Conservation (phyloP, 2,888 invertebrate genomes). For the Eulithis prunata region DNA sequence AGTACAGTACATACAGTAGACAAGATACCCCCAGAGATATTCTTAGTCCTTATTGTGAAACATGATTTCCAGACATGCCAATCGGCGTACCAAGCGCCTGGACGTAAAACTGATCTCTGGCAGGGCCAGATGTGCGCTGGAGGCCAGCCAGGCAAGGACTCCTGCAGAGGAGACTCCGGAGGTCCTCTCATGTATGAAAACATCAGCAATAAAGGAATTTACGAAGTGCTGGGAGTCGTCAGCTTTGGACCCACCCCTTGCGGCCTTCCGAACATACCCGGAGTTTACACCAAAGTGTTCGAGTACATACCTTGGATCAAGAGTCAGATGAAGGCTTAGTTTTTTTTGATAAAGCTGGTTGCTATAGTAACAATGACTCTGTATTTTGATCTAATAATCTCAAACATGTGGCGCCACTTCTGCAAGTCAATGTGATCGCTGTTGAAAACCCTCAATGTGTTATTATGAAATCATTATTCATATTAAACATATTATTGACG, state of each 20-base stretch:
- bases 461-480: too few species aligned
- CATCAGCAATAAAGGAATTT: constrained; percentile 29
- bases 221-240: constrained; percentile 80
- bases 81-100: constrained; percentile 39
- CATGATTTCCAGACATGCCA: constrained; percentile 48
- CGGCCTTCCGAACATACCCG: constrained; percentile 83
- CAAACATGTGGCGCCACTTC: too few species aligned
- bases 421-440: too few species aligned
- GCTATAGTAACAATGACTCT: too few species aligned
- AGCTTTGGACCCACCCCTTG: constrained; percentile 86
- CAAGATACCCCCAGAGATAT: too few species aligned
- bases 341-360: neutral
- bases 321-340: constrained; percentile 49
- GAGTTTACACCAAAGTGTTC: constrained; percentile 85
- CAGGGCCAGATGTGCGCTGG: constrained; percentile 83
- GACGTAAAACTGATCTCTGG: constrained; percentile 45
- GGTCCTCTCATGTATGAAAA: constrained; percentile 83
- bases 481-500: too few species aligned
- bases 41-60: too few species aligned
- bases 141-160: constrained; percentile 81
- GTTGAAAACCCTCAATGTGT: too few species aligned
- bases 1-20: too few species aligned
- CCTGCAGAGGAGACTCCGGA: constrained; percentile 86
- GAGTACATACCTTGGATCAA: constrained; percentile 85
- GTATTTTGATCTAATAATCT: too few species aligned